phyloP scores from a whole-genome alignment of 2,797 vertebrate genomes.

The Pipistrellus kuhlii region DNA sequence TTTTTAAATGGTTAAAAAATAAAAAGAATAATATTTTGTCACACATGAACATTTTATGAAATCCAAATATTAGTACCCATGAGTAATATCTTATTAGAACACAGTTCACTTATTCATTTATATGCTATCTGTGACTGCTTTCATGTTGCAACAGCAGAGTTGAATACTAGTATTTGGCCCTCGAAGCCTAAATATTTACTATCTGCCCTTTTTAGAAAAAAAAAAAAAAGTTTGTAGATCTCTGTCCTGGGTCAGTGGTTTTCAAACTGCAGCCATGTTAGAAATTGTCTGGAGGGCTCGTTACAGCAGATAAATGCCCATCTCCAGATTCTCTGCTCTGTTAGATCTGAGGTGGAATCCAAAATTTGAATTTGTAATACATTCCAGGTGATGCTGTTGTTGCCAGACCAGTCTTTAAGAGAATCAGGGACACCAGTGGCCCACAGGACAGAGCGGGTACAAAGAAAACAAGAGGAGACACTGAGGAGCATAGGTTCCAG shows the following conservation, averaged over 20 bases:
- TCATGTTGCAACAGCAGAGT: neutral
- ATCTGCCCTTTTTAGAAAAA: neutral
- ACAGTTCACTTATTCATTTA: neutral
- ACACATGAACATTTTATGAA: neutral
- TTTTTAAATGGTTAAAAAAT: constrained; percentile 32
- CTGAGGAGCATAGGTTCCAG: neutral
- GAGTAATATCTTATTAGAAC: neutral
- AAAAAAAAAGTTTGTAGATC: neutral
- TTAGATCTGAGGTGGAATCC: neutral
- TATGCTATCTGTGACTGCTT: neutral
- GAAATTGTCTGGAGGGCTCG: neutral
- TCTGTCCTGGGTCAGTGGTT: neutral
- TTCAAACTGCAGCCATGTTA: neutral
- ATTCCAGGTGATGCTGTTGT: neutral
- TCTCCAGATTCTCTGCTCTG: neutral
- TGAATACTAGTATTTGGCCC: neutral
- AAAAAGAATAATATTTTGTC: neutral
- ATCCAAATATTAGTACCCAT: neutral
- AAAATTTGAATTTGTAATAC: neutral
- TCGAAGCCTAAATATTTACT: neutral
- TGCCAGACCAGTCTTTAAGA: neutral
- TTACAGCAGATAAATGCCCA: neutral
- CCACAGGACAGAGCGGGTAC: neutral
- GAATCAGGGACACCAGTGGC: neutral
- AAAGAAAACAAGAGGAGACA: neutral